Evolutionary conservation across 1,140 invertebrate species (phyloP).

Genomic region (Campoletis sonorensis): DNA sequence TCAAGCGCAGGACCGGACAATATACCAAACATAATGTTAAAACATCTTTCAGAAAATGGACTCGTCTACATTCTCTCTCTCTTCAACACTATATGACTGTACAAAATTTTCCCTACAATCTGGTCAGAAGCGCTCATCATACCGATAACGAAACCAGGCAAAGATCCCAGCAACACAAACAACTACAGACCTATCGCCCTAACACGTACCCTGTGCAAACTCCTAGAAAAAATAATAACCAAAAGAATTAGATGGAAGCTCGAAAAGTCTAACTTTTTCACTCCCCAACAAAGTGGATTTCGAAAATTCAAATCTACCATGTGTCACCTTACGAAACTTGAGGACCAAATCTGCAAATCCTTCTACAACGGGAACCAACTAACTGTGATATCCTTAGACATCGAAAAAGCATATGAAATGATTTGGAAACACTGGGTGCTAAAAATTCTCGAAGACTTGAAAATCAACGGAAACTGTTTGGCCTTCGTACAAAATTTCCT

Average conservation of each 20-base stretch:
- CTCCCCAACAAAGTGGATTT: conserved; percentile 50
- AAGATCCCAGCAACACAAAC: not conserved
- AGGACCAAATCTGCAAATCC: conserved; percentile 11
- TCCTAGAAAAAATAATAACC: conserved; percentile 49
- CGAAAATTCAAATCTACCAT: conserved; percentile 32
- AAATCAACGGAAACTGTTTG: conserved; percentile 6
- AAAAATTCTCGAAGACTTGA: not conserved
- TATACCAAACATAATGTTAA: conserved; percentile 32
- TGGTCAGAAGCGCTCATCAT: conserved; percentile 25
- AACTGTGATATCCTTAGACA: conserved; percentile 39
- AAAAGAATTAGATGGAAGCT: conserved; percentile 48
- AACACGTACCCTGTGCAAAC: conserved; percentile 39
- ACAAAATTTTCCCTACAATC: conserved; percentile 22
- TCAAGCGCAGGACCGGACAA: conserved; percentile 43
- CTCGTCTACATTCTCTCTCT: conserved; percentile 3
- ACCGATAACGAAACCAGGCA: conserved; percentile 32
- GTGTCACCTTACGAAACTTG: conserved; percentile 44
- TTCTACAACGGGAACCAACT: conserved; percentile 32
- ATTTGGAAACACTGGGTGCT: conserved; percentile 36
- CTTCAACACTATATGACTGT: conserved; percentile 26
- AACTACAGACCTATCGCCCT: conserved; percentile 7
- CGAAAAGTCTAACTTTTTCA: conserved; percentile 43
- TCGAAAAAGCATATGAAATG: conserved; percentile 50
- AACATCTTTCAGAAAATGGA: not conserved
- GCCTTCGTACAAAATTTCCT: conserved; percentile 36